Evolutionary conservation across 2,888 invertebrate species (phyloP).

Genomic region (Ichneumoninae sp.): DNA sequence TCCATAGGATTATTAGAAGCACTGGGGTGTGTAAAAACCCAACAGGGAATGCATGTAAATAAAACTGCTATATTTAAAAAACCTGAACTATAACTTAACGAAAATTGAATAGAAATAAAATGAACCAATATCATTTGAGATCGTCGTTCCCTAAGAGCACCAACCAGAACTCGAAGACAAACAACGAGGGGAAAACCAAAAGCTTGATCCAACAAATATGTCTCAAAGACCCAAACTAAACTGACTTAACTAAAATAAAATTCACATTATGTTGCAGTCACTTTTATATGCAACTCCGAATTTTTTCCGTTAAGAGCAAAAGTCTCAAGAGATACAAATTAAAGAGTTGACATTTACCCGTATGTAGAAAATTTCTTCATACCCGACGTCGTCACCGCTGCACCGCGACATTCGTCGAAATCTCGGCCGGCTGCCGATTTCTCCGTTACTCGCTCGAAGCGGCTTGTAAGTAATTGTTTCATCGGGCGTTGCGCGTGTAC

Average conservation of each 20-base stretch:
- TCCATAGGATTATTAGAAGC: too few species aligned
- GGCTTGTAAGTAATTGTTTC: constrained; percentile 29
- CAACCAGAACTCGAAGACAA: too few species aligned
- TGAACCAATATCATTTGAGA: too few species aligned
- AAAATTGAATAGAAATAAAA: too few species aligned
- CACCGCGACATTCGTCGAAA: background rate
- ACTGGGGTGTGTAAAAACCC: too few species aligned
- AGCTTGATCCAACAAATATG: background rate
- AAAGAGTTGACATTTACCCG: background rate
- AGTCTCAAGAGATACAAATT: background rate
- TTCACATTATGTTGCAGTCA: background rate
- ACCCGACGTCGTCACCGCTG: background rate
- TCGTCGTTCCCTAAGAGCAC: too few species aligned
- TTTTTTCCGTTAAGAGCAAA: background rate
- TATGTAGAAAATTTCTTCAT: background rate
- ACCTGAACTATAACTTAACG: too few species aligned
- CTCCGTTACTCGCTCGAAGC: constrained; percentile 13
- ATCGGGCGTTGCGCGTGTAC: constrained; percentile 15
- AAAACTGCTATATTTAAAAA: too few species aligned
- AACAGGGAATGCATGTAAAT: too few species aligned
- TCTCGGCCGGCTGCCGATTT: constrained; percentile 24
- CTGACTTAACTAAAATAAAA: background rate
- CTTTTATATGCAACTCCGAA: background rate
- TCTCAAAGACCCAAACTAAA: background rate
- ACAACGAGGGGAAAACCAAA: too few species aligned